These are phyloP conservation scores for Diogma glabrata DNA, from an alignment of 2,888 invertebrate genomes.

Conservation along the genomic window DNA sequence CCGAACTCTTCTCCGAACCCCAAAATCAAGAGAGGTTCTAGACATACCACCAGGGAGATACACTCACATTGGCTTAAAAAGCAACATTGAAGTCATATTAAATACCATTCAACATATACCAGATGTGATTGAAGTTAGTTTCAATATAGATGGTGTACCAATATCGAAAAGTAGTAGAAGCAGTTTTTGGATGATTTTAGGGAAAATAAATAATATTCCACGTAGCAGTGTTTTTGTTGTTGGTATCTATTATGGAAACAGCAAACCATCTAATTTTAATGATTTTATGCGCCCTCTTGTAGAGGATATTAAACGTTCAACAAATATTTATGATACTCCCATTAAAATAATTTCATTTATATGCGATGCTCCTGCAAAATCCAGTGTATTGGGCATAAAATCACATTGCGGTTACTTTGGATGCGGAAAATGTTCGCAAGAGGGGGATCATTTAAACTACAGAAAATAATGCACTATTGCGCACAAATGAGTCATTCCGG, in stretches of 20 bases:
- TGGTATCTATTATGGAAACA: too few relatives aligned
- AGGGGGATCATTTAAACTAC: slow-evolving; percentile 12
- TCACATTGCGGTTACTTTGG: slow-evolving; percentile 14
- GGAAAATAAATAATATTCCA: too few relatives aligned
- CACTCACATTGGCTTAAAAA: background rate
- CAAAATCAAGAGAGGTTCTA: background rate
- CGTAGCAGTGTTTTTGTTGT: too few relatives aligned
- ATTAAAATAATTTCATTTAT: background rate
- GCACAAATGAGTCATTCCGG: slow-evolving; percentile 12
- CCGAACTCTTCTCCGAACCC: background rate
- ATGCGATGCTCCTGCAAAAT: slow-evolving; percentile 14
- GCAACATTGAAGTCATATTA: background rate
- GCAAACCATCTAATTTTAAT: background rate
- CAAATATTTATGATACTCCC: background rate
- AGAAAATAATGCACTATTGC: slow-evolving; percentile 7
- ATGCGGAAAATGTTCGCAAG: slow-evolving; percentile 15
- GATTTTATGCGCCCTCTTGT: background rate
- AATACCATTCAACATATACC: background rate
- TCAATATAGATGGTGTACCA: too few relatives aligned
- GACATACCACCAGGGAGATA: too few relatives aligned
- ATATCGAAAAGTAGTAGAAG: too few relatives aligned
- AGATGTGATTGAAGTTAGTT: too few relatives aligned
- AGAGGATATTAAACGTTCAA: slow-evolving; percentile 1
- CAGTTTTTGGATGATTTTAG: too few relatives aligned
- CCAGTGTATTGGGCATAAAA: slow-evolving; percentile 13